Conservation (phyloP, 2,888 invertebrate genomes). For the Creontiades dilutus region DNA sequence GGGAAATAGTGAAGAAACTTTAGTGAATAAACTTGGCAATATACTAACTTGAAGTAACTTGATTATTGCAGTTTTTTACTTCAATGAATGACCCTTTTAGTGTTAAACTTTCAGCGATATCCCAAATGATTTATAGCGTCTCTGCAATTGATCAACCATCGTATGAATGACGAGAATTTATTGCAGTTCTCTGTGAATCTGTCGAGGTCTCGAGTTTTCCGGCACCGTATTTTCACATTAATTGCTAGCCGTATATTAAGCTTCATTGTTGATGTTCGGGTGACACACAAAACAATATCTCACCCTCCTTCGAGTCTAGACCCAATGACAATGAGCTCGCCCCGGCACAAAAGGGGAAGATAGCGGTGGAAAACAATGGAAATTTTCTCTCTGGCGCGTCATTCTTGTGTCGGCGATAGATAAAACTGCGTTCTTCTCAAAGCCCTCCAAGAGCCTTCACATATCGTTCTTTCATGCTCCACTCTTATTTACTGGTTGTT, state of each 20-base stretch:
- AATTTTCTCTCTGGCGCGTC: conserved; percentile 19
- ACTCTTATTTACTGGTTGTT: too few species aligned
- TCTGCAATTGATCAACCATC: too few species aligned
- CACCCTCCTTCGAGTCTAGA: not conserved
- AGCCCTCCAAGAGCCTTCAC: not conserved
- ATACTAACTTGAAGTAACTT: too few species aligned
- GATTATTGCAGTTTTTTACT: too few species aligned
- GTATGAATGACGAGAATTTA: not conserved
- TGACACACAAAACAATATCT: conserved; percentile 4
- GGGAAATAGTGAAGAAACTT: too few species aligned
- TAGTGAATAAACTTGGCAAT: too few species aligned
- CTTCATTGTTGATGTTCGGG: conserved; percentile 23
- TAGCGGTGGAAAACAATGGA: conserved; percentile 33
- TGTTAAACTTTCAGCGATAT: too few species aligned
- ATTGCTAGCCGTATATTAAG: conserved; percentile 14
- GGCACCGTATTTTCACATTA: not conserved
- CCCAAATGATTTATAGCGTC: too few species aligned
- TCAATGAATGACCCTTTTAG: too few species aligned
- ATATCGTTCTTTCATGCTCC: not conserved
- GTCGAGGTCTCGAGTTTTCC: not conserved
- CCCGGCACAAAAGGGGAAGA: conserved; percentile 19
- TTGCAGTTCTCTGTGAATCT: not conserved
- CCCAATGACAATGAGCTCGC: not conserved
- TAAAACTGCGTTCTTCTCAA: conserved; percentile 25
- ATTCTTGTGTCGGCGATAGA: conserved; percentile 11